Conservation (phyloP, 2,888 invertebrate species). For the Ophion obscuratus region DNA sequence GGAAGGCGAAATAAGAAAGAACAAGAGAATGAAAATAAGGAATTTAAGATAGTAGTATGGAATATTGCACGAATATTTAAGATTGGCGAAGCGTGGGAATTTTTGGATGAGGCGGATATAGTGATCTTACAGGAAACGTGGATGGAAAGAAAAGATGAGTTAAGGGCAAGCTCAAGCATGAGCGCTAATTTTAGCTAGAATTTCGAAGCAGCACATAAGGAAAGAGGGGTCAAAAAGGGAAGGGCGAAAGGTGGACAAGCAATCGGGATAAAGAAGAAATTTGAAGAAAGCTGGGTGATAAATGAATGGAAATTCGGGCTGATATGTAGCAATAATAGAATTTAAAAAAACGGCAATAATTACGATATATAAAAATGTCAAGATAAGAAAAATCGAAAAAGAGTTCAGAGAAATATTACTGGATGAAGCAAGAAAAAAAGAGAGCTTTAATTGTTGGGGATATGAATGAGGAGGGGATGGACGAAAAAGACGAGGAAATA, state of each 20-base stretch:
- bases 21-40: no score
- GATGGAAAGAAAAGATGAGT: no score
- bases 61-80: no score
- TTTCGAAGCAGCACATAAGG: not conserved
- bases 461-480: not conserved
- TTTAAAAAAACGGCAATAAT: not conserved
- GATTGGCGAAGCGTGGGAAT: no score
- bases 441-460: not conserved
- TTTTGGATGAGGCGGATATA: no score
- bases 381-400: not conserved
- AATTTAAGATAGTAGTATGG: no score
- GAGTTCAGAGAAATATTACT: not conserved
- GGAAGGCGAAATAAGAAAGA: no score
- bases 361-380: not conserved
- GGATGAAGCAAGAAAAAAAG: slow-evolving; percentile 10
- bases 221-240: not conserved
- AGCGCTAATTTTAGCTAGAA: not conserved
- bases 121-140: no score
- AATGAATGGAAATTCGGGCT: not conserved
- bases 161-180: not conserved
- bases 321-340: not conserved
- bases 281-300: not conserved
- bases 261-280: not conserved
- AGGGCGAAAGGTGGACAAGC: not conserved
- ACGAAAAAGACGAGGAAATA: not conserved